Conservation (phyloP, 2,113 vertebrate genomes). For the Dicentrarchus labrax region DNA sequence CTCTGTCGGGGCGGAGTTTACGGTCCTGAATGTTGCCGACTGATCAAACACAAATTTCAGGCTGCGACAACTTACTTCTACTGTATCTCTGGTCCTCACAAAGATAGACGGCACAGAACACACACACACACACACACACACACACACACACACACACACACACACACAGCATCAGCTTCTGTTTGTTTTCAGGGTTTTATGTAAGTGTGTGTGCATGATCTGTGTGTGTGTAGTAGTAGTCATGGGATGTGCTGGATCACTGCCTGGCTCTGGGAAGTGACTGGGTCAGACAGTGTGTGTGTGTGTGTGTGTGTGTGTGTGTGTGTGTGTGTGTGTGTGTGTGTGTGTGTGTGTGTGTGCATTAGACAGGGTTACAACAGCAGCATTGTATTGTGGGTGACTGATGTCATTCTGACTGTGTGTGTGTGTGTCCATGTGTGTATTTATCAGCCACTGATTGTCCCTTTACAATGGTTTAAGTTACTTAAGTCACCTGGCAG, state of each 20-base stretch:
- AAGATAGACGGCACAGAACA: neutral
- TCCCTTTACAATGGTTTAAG: no score
- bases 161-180: neutral
- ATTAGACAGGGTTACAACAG: neutral
- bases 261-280: slow-evolving; percentile 17
- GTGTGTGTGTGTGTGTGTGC: slow-evolving; percentile 13
- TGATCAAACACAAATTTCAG: neutral
- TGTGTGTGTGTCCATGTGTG: slow-evolving; percentile 1
- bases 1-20: neutral
- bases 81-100: neutral
- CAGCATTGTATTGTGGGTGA: slow-evolving; percentile 35
- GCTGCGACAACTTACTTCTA: neutral
- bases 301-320: slow-evolving; percentile 9
- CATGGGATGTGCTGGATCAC: slow-evolving; percentile 12
- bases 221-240: slow-evolving; percentile 3
- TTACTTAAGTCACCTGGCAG: neutral
- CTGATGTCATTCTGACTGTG: slow-evolving; percentile 33
- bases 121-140: neutral
- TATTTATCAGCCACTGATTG: neutral
- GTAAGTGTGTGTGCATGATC: neutral
- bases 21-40: neutral
- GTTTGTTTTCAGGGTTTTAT: neutral
- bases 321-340: neutral
- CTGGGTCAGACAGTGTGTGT: slow-evolving; percentile 3
- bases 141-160: neutral